Base-by-base conservation (phyloP, 2,113 vertebrate genomes). In the Boleophthalmus pectinirostris region DNA sequence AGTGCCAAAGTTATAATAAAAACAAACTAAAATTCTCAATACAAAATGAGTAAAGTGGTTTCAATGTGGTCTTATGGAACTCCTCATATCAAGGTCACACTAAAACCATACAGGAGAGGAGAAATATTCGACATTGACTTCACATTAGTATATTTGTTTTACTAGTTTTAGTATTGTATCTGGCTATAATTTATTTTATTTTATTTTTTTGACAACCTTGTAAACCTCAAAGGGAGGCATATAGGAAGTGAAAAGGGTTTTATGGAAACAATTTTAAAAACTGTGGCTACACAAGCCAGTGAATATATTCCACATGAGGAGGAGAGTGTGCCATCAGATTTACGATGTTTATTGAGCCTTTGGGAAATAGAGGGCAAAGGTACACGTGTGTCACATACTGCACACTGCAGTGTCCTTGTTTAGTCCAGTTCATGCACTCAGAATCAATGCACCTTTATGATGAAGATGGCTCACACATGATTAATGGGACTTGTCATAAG, bases 341-440 rank as follows among this genome's bases (percentile, higher is more conserved):
- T 81, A 88, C 66, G 60, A 66, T 16, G 64, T 33, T 23, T 68
- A 25, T 58, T 69, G 24, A 61, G 69, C 71, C 74, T 23, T 38
- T 80, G 63, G 75, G 79, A 84, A 77, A 85, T 35, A 65, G 45
- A n/a, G 67, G 73, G 66, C 85, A 74, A 47, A 68, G 72, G 60
- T 74, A 64, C 51, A 72, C 70, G 69, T 61, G 20, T 78, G 72
- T 73, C 80, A 80, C 77, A 84, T 84, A 70, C 49, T 58, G 81
- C 77, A 84, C 83, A 70, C 54, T 58, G 81, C 24, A 43, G 51
- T 51, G 81, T 72, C 72, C 68, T 78, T 68, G 51, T 60, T 25
- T 29, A 70, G 56, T 35, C 51, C 43, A 35, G 56, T 70, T 12
- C 24, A 68, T 63, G 14, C 82, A 25, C 65, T 33, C 38, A 24